Evolutionary conservation across 2,888 invertebrate genomes (phyloP).

Genomic region (Terebella lapidaria): DNA sequence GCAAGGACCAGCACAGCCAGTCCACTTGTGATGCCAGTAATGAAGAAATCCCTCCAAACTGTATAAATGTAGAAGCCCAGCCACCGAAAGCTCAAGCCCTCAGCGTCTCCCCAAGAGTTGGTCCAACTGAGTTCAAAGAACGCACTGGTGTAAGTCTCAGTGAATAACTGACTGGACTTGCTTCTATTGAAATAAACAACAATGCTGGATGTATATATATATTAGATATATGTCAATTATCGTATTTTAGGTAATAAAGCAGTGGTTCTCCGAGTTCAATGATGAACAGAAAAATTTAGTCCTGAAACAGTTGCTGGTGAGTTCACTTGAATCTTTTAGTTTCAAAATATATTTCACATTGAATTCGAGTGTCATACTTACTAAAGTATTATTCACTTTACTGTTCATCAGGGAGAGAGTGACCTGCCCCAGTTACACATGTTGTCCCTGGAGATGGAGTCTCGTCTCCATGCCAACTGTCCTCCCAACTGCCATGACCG

Average conservation of each 20-base stretch:
- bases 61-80: not conserved
- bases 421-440: conserved; percentile 53
- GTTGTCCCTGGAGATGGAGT: conserved; percentile 50
- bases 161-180: not conserved
- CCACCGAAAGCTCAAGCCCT: not conserved
- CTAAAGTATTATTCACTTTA: not conserved
- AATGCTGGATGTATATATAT: conserved; percentile 7
- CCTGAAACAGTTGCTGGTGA: conserved; percentile 45
- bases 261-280: conserved; percentile 50
- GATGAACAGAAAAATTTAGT: conserved; percentile 50
- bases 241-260: conserved; percentile 40
- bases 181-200: not conserved
- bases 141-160: not conserved
- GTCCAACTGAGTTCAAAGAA: conserved; percentile 1
- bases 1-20: not conserved
- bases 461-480: conserved; percentile 51
- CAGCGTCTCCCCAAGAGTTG: not conserved
- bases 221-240: not conserved
- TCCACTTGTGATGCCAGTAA: not conserved
- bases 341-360: no score
- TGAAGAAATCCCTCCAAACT: not conserved
- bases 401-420: conserved; percentile 40
- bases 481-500: conserved; percentile 56
- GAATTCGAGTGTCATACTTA: no score
- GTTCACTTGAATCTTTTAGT: conserved; percentile 6